Base-by-base conservation (phyloP, 2,888 invertebrate genomes). In the Ferrisia virgata region DNA sequence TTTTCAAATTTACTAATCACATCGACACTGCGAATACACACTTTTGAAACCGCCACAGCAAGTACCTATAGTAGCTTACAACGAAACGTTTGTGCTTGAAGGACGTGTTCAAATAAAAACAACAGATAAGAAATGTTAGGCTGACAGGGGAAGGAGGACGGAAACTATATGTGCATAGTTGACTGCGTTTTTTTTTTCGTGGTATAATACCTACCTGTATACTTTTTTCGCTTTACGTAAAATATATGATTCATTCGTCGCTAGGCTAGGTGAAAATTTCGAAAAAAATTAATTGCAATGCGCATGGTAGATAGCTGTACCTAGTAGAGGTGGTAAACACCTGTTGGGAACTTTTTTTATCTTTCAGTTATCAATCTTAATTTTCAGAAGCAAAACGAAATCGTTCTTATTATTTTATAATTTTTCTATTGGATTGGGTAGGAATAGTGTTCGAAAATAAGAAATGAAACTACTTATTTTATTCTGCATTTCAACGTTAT, bases 81-180 rank as follows among this genome's bases (percentile, higher is more conserved):
- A 36, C 72, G 72, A 76, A 28, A 64, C 36, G 72, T 76, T 76
- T 76, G 72, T 22, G 72, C 36, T 76, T 76, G 72, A 76, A 76
- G 72, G 72, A 76, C 72, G 36, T 28, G 72, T 76, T 76, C 33
- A 76, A 76, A 76, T 76, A 76, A 76, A 36, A 76, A 76, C 64
- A 76, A 76, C 72, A 76, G 72, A 76, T 76, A 76, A 76, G 72
- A 76, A 76, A 76, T 36, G 11, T 25, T 64, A 28, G 11, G 6
- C 4, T 0, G 25, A 25, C 64, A n/a, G 36, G 36, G 72, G 36
- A 36, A 76, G 33, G 72, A 2, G 72, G 36, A 11, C 69, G 36
- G 72, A 18, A 76, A 25, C 36, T n/a, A 36, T 36, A 18, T 36
- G 36, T 36, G 36, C 18, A 76, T 36, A 36, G 28, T 18, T 28